These are phyloP conservation scores for Pachyrhynchus sulphureomaculatus DNA, from an alignment of 1,140 invertebrate species.

Conservation along the genomic window DNA sequence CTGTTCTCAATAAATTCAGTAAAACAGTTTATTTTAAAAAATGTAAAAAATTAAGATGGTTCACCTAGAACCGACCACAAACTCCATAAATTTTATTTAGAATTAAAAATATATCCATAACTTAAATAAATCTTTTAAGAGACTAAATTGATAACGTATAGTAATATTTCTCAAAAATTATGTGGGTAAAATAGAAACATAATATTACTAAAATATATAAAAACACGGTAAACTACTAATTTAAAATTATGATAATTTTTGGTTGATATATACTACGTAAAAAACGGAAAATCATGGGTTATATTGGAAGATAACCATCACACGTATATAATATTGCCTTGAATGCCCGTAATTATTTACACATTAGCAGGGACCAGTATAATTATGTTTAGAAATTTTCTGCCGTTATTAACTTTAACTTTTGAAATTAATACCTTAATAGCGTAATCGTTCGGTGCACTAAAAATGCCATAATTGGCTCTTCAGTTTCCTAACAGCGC, in stretches of 20 bases:
- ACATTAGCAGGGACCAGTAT: conserved; percentile 23
- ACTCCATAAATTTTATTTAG: too few relatives aligned
- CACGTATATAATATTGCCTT: conserved; percentile 26
- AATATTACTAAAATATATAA: background rate
- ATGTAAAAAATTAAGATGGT: too few relatives aligned
- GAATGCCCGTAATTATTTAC: conserved; percentile 25
- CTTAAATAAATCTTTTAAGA: too few relatives aligned
- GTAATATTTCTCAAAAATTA: too few relatives aligned
- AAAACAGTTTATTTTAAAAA: too few relatives aligned
- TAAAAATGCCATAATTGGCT: conserved; percentile 29
- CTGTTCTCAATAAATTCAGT: too few relatives aligned
- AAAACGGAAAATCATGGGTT: conserved; percentile 19
- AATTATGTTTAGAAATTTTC: conserved; percentile 27
- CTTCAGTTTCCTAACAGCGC: conserved; percentile 28
- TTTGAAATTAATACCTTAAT: conserved; percentile 31
- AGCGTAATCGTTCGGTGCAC: conserved; percentile 27
- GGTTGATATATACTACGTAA: conserved; percentile 17
- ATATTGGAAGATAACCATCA: conserved; percentile 16
- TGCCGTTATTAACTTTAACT: conserved; percentile 23
- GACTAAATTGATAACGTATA: too few relatives aligned
- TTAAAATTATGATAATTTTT: conserved; percentile 31
- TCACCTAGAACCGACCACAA: too few relatives aligned
- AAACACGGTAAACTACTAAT: conserved; percentile 11
- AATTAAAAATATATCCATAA: too few relatives aligned
- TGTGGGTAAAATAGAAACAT: too few relatives aligned